These are phyloP conservation scores for Chelon labrosus DNA, from an alignment of 2,797 vertebrate genomes.

Conservation along the genomic window DNA sequence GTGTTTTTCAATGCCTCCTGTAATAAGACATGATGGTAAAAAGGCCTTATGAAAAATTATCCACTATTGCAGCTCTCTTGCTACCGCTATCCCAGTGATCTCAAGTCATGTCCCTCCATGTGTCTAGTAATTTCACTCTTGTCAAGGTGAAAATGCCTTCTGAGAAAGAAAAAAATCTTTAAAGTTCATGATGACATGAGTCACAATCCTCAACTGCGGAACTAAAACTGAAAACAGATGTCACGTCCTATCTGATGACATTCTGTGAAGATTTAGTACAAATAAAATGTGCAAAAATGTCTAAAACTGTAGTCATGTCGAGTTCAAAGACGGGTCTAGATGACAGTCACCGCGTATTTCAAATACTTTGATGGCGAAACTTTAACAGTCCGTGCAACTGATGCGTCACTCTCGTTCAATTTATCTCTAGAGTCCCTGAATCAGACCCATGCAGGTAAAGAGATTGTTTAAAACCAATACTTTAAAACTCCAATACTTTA, in stretches of 20 bases:
- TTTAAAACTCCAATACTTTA: not conserved
- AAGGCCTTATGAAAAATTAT: not conserved
- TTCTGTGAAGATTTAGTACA: not conserved
- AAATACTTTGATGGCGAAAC: not conserved
- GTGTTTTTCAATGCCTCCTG: not conserved
- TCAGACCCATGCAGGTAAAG: not conserved
- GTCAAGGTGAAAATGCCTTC: not conserved
- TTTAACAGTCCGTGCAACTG: not conserved
- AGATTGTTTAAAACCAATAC: too few species aligned
- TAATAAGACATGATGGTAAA: not conserved
- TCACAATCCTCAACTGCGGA: not conserved
- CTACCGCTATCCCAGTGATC: rapidly evolving
- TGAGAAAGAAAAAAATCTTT: not conserved
- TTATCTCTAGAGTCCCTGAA: not conserved
- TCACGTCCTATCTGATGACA: not conserved
- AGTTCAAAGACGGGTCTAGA: too few species aligned
- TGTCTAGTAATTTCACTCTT: not conserved
- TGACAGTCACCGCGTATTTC: too few species aligned
- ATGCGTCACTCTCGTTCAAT: not conserved
- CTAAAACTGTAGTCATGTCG: too few species aligned
- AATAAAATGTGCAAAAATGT: not conserved
- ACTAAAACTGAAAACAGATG: not conserved
- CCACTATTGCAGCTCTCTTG: not conserved
- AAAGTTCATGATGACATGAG: not conserved
- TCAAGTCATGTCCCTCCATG: not conserved